These are phyloP conservation scores for Clytia hemisphaerica DNA, from an alignment of 30 jellyfish, hydroid and myxozoan species.

Conservation along the genomic window DNA sequence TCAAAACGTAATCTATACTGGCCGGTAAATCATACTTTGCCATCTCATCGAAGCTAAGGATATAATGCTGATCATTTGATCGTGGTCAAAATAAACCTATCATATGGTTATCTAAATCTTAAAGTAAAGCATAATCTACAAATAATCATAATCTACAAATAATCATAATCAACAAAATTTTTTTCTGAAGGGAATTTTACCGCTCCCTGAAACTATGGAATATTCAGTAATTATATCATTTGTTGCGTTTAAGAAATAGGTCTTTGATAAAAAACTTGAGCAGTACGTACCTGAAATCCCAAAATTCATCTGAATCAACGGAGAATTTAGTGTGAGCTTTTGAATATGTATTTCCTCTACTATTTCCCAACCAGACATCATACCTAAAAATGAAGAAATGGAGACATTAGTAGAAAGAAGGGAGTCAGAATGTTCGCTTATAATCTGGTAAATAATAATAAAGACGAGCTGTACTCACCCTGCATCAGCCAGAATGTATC, in stretches of 20 bases:
- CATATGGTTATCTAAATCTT: too few species aligned
- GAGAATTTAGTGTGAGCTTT: slow-evolving; percentile 28
- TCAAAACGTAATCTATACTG: slow-evolving; percentile 31
- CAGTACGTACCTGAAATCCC: slow-evolving; percentile 41
- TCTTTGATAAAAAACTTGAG: too few species aligned
- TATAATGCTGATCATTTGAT: not conserved
- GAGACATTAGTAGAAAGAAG: not conserved
- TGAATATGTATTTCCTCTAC: slow-evolving; percentile 62
- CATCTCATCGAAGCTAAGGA: slow-evolving; percentile 76
- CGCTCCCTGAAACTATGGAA: not conserved
- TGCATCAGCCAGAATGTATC: slow-evolving; percentile 68
- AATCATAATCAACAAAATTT: too few species aligned
- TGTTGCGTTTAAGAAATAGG: too few species aligned
- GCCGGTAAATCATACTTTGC: slow-evolving; percentile 83
- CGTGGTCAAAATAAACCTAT: too few species aligned
- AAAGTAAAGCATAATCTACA: too few species aligned
- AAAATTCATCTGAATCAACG: slow-evolving; percentile 39
- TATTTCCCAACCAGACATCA: slow-evolving; percentile 68
- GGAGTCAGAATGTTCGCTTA: too few species aligned
- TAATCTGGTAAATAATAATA: too few species aligned
- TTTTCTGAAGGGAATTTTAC: too few species aligned
- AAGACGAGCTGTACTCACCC: too few species aligned
- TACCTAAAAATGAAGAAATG: slow-evolving; percentile 10
- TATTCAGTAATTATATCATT: not conserved
- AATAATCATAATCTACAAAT: too few species aligned